These are phyloP conservation scores for Pogonocherus hispidulus DNA, from an alignment of 2,888 invertebrate genomes.

Conservation along the genomic window DNA sequence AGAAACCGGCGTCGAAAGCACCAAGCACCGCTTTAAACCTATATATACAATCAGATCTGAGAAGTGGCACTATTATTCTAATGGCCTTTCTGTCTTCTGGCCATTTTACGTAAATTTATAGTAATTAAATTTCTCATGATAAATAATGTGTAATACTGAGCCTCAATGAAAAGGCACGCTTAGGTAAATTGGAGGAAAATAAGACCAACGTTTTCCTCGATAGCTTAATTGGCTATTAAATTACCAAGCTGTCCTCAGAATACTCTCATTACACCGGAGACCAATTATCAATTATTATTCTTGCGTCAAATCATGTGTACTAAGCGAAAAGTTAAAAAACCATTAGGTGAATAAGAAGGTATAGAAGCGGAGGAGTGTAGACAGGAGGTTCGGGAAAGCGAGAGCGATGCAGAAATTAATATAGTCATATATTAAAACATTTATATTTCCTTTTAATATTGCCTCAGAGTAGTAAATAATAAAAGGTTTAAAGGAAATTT, in stretches of 20 bases:
- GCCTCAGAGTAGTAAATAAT: background rate
- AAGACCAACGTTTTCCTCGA: background rate
- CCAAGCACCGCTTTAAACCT: too few relatives aligned
- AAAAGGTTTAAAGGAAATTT: background rate
- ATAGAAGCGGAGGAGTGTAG: background rate
- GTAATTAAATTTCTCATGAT: too few relatives aligned
- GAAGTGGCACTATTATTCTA: too few relatives aligned
- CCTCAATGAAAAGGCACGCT: background rate
- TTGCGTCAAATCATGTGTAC: background rate
- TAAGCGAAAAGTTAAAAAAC: background rate
- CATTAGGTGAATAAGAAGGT: background rate
- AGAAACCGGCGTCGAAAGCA: too few relatives aligned
- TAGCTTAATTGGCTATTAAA: slow-evolving; percentile 1
- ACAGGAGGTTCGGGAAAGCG: background rate
- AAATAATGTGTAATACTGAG: background rate
- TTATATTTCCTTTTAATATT: background rate
- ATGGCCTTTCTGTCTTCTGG: too few relatives aligned
- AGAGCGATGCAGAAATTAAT: background rate
- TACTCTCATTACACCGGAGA: background rate
- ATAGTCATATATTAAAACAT: background rate
- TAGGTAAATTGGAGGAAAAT: background rate
- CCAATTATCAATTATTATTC: too few relatives aligned
- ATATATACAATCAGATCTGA: too few relatives aligned
- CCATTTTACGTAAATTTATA: too few relatives aligned
- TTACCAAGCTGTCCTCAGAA: background rate